Base-by-base conservation (phyloP, 2,113 vertebrate species). In the Rattus rattus region DNA sequence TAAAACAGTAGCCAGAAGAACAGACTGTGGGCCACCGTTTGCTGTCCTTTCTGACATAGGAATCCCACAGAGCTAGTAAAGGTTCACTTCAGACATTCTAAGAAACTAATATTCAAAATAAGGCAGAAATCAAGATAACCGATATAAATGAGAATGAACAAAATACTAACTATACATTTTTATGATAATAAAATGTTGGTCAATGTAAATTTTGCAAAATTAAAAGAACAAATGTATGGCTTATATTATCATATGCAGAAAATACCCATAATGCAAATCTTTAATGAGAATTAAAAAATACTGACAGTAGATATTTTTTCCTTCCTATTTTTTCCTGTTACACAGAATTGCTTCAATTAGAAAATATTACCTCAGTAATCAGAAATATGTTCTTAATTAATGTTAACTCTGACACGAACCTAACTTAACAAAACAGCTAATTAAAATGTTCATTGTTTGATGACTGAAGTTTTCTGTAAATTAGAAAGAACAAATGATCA, bases 91-190 rank as follows among this genome's bases (percentile, higher is more conserved):
- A 67, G 17, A 87, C 70, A 85, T 65, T 95, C 6, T 91, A 4
- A 61, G 16, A 96, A 90, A 30, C 39, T 43, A 2, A 2, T 92
- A 72, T 94, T 93, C 67, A 81, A 91, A 85, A 83, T n/a, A 92
- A 63, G 4, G 1, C 76, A 79, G 11, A 7, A 30, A 77, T 91
- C 86, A 59, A 49, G 1, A 39, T 0, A 89, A 47, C 26, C 9
- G 39, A 80, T 54, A 88, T 36, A 88, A 63, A 65, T 3, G 10
- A 1, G 86, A 95, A 91, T 61, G 14, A 92, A 86, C n/a, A 67
- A 72, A 92, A 14, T 63, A 63, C 65, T 72, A 95, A 83, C 90
- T 75, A 6, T 16, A 94, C 75, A 83, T 39, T 7, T 26, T 93
- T 11, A 70, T 52, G 30, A 73, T 84, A 3, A 19, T 63, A 65